These are phyloP conservation scores for Alosa sapidissima DNA, from an alignment of 2,797 vertebrate genomes.

Conservation along the genomic window DNA sequence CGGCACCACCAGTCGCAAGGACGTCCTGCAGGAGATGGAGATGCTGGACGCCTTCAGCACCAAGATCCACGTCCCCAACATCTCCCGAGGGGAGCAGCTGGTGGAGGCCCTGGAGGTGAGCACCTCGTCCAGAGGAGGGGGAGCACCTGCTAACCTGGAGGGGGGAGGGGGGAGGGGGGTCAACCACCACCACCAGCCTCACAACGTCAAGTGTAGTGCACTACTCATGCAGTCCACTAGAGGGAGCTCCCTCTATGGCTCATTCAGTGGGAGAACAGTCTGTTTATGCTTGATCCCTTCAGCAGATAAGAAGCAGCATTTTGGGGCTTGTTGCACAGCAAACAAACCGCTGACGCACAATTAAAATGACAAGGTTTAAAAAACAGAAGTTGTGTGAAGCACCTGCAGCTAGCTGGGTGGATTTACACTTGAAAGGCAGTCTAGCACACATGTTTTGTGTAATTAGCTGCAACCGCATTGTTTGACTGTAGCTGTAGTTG, in stretches of 20 bases:
- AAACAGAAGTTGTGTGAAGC: not conserved
- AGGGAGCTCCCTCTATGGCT: slow-evolving; percentile 12
- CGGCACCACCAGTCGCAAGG: slow-evolving; percentile 92
- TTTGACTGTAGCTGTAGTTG: not conserved
- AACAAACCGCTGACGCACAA: not conserved
- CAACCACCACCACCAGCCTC: not conserved
- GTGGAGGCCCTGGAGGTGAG: slow-evolving; percentile 89
- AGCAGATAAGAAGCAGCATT: not conserved
- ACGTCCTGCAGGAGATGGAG: slow-evolving; percentile 95
- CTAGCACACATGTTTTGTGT: not conserved
- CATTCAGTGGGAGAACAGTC: not conserved
- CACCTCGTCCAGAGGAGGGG: not conserved
- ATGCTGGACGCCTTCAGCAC: slow-evolving; percentile 96
- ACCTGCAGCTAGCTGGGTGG: not conserved
- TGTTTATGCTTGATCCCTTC: not conserved
- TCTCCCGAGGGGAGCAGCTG: slow-evolving; percentile 84
- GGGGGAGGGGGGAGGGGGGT: not conserved
- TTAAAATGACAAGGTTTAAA: not conserved
- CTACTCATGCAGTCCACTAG: not conserved
- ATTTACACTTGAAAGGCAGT: not conserved
- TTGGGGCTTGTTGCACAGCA: not conserved
- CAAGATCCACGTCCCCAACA: slow-evolving; percentile 90
- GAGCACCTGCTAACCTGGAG: not conserved
- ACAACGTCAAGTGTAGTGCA: not conserved
- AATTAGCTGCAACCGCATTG: not conserved